phyloP scores from a whole-genome alignment of 2,797 vertebrate species.

The Gymnoscopelus braueri region DNA sequence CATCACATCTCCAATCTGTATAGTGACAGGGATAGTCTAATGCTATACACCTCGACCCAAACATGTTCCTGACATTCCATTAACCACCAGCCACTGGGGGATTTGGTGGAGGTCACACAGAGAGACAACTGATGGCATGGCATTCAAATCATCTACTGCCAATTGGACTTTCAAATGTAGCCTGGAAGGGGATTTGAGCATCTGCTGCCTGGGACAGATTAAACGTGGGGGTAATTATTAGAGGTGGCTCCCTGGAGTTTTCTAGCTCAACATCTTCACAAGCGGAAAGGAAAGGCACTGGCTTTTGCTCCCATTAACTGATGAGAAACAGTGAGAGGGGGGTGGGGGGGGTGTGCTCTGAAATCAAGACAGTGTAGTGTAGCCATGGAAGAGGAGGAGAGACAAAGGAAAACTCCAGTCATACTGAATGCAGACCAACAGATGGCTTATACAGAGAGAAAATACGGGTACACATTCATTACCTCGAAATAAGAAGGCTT shows the following conservation, averaged over 20 bases:
- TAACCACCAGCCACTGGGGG: conserved; percentile 5
- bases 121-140: too few relatives aligned
- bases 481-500: conserved; percentile 96
- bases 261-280: conserved; percentile 33
- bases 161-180: conserved; percentile 30
- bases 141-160: background rate
- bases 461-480: conserved; percentile 50
- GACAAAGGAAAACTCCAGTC: background rate
- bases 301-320: conserved; percentile 42
- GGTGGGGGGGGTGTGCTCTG: background rate
- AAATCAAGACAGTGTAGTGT: background rate
- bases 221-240: conserved; percentile 68
- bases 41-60: conserved; percentile 14
- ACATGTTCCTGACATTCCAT: conserved; percentile 1
- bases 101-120: conserved; percentile 24
- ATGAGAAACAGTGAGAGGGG: background rate
- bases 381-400: background rate
- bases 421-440: background rate
- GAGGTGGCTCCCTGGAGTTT: conserved; percentile 50
- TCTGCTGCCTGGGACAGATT: conserved; percentile 67
- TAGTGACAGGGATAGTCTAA: background rate
- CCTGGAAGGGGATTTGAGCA: conserved; percentile 37
- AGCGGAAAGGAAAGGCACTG: conserved; percentile 57
- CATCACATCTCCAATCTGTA: too few relatives aligned
- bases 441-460: background rate